A percentile compares a stretch with the other conserved stretches of the same genome.
phyloP scores from a whole-genome alignment of 2,888 invertebrate species.

The Liopterus haemorrhoidalis region DNA sequence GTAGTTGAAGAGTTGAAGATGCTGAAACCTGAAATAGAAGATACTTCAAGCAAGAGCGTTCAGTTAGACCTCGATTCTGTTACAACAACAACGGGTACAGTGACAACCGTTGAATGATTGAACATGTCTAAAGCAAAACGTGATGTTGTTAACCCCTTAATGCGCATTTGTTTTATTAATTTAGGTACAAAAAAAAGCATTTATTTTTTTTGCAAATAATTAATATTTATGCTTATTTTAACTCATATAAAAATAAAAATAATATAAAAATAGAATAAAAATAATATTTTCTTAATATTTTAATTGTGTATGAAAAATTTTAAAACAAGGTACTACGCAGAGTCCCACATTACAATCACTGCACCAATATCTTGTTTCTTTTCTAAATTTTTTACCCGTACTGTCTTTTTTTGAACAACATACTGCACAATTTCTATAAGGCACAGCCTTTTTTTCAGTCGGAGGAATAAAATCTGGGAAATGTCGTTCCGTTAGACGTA shows the following conservation, averaged over 20 bases:
- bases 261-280: too few relatives aligned
- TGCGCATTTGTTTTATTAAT: slow-evolving; percentile 3
- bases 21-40: too few relatives aligned
- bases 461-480: slow-evolving; percentile 25
- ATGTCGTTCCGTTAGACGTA: slow-evolving; percentile 25
- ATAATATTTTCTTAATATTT: slow-evolving; percentile 6
- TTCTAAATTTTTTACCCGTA: slow-evolving; percentile 18
- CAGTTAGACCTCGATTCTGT: too few relatives aligned
- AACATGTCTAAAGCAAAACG: too few relatives aligned
- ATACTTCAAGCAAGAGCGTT: too few relatives aligned
- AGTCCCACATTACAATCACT: slow-evolving; percentile 23
- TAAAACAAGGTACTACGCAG: slow-evolving; percentile 20
- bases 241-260: slow-evolving; percentile 2
- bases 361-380: slow-evolving; percentile 24
- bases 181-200: slow-evolving; percentile 6
- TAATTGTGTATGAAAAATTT: slow-evolving; percentile 6
- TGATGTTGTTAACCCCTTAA: slow-evolving; percentile 3
- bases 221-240: slow-evolving; percentile 7
- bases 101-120: too few relatives aligned
- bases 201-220: slow-evolving; percentile 8
- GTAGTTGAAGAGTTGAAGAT: too few relatives aligned
- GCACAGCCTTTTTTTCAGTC: slow-evolving; percentile 22
- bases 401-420: slow-evolving; percentile 18
- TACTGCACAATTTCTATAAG: slow-evolving; percentile 17
- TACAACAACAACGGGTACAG: too few relatives aligned